These are phyloP conservation scores for Ameiurus melas DNA, from an alignment of 2,113 vertebrate species.

Conservation along the genomic window DNA sequence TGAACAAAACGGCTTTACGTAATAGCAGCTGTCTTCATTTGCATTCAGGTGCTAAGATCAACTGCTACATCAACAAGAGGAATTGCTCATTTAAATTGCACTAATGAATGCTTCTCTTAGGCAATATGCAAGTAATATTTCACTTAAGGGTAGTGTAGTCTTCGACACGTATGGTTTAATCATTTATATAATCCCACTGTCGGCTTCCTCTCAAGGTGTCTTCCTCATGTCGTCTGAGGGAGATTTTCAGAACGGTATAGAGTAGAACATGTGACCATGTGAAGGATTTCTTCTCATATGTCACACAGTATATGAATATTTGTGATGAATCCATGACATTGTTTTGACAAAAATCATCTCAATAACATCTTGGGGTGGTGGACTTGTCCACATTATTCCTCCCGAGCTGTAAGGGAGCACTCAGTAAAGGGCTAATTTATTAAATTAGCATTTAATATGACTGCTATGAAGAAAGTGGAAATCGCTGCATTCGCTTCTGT, in stretches of 20 bases:
- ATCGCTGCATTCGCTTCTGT: slow-evolving; percentile 35
- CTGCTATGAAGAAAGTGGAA: slow-evolving; percentile 17
- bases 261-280: too few species aligned
- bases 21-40: background rate
- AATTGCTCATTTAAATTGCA: background rate
- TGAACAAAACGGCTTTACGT: background rate
- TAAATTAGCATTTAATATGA: slow-evolving; percentile 51
- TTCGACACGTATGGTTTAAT: background rate
- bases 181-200: background rate
- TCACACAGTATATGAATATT: background rate
- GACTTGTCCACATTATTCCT: background rate
- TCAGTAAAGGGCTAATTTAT: slow-evolving; percentile 20
- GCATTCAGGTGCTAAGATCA: background rate
- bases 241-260: background rate
- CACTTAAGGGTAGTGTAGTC: background rate
- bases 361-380: background rate
- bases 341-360: too few species aligned
- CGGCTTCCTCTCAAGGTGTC: background rate
- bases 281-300: background rate
- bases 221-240: background rate
- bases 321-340: background rate
- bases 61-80: background rate
- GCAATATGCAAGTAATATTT: background rate
- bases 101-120: background rate
- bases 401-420: slow-evolving; percentile 37